Evolutionary conservation across 2,113 vertebrate species (phyloP), one percentile per base, ranked within the genome.

Genomic region (Centrocercus urophasianus): DNA sequence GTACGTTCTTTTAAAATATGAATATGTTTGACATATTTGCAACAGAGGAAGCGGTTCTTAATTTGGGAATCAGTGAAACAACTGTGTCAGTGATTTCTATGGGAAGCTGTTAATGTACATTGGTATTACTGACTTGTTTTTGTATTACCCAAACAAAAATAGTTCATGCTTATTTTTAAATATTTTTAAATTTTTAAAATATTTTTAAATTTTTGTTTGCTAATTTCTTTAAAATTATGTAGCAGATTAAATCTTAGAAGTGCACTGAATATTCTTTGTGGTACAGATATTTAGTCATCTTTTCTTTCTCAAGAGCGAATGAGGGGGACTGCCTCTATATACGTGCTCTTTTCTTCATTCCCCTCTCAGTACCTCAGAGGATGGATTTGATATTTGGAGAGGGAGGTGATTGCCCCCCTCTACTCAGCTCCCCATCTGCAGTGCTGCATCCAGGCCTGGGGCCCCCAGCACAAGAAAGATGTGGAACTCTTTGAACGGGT

Each of bases 211-310:
- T 45, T 73, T 10, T 86, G 67, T 52, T 43, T 92, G 6, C 30
- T 30, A 48, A 19, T 77, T 30, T 61, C 27, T 65, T 85, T 64
- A 40, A n/a, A 84, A 89, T 42, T 24, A 47, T 60, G 70, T 64
- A 71, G 43, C 30, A 61, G 79, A 38, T 86, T 90, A 50, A 87
- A 66, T 93, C 79, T 79, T 82, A 91, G 57, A 88, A 78, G 30
- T 24, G 42, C 21, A 25, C 36, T 64, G 15, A 43, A 43, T 48
- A 34, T 11, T 40, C 45, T 66, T 47, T 72, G 52, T 20, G 34
- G n/a, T 32, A 24, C 60, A 27, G 60, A 21, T 40, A 13, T 12
- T 40, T 15, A 42, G 25, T n/a, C 30, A 25, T 79, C 43, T n/a
- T 60, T 74, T 56, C 40, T 45, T 22, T 42, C 18, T n/a, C 64